A percentile compares a stretch with the other conserved stretches of the same genome.
Conservation (phyloP, 2,888 invertebrate genomes). For the Osmoderma eremita region DNA sequence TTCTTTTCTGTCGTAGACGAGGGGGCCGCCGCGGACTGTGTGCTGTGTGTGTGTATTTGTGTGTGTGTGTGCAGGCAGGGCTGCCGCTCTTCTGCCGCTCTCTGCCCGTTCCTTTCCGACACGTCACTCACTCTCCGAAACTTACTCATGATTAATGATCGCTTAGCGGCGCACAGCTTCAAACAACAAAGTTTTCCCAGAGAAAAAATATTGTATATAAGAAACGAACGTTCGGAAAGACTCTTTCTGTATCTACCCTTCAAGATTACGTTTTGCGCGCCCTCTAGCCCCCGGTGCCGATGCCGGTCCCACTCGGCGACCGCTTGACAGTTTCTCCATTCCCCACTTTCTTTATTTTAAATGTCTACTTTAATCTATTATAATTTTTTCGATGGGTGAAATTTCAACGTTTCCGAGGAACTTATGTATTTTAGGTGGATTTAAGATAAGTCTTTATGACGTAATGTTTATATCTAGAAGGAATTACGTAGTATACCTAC, state of each 20-base stretch:
- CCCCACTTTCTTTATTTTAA: constrained; percentile 52
- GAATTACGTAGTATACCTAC: not conserved
- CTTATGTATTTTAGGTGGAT: constrained; percentile 26
- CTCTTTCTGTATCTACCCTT: constrained; percentile 65
- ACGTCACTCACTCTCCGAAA: constrained; percentile 67
- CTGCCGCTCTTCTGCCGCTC: constrained; percentile 25
- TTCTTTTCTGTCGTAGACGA: constrained; percentile 56
- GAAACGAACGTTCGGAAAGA: constrained; percentile 65
- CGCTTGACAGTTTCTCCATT: constrained; percentile 52
- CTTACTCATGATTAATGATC: constrained; percentile 70
- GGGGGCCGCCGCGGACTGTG: constrained; percentile 60
- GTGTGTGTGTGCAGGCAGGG: constrained; percentile 40
- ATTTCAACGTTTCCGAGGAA: constrained; percentile 22
- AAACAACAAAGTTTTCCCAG: constrained; percentile 74
- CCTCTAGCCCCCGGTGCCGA: constrained; percentile 49
- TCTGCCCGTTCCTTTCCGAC: constrained; percentile 56
- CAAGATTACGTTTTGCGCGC: constrained; percentile 61
- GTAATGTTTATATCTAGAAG: not conserved
- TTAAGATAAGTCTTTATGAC: constrained; percentile 5
- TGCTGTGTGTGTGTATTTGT: constrained; percentile 29
- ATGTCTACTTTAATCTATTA: constrained; percentile 48
- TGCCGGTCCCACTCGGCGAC: constrained; percentile 50
- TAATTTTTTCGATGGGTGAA: constrained; percentile 35
- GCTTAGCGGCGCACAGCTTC: constrained; percentile 68
- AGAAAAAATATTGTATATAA: constrained; percentile 66